Percentiles rank a stretch among this genome's conserved stretches.
Conservation (phyloP, 2,888 invertebrate genomes). For the Drosophila longiperda region DNA sequence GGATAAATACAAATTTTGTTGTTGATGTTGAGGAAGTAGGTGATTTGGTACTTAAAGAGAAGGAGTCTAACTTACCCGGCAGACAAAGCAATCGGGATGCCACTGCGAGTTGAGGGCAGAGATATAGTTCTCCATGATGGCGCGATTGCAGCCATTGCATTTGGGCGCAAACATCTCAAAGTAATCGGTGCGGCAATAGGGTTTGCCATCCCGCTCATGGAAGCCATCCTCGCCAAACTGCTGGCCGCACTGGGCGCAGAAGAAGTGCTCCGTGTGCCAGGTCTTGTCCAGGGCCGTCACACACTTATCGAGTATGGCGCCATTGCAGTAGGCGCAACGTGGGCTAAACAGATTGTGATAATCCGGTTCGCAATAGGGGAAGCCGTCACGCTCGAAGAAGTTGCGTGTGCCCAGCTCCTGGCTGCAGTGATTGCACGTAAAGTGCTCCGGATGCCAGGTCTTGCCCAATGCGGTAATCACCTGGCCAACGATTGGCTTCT, state of each 20-base stretch:
- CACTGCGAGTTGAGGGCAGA: conserved; percentile 98
- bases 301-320: conserved; percentile 99
- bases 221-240: conserved; percentile 99
- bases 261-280: conserved; percentile 99
- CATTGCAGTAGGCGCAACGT: conserved; percentile 99
- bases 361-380: conserved; percentile 99
- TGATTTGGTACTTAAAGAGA: not conserved
- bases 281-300: conserved; percentile 98
- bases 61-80: conserved; percentile 91
- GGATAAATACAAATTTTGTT: conserved; percentile 63
- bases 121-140: conserved; percentile 99
- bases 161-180: conserved; percentile 99
- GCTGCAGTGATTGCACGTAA: conserved; percentile 98
- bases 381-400: conserved; percentile 98
- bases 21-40: not conserved
- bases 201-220: conserved; percentile 97
- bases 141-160: conserved; percentile 97
- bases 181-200: conserved; percentile 98
- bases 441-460: conserved; percentile 99
- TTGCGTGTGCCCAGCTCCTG: conserved; percentile 98
- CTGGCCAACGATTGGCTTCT: conserved; percentile 99
- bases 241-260: conserved; percentile 98
- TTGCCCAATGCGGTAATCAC: conserved; percentile 96
- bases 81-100: conserved; percentile 99
- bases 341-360: conserved; percentile 99